Percentiles rank a stretch among this genome's conserved stretches.
Conservation (phyloP, 2,888 invertebrate genomes). For the Pollenia griseotomentosa region DNA sequence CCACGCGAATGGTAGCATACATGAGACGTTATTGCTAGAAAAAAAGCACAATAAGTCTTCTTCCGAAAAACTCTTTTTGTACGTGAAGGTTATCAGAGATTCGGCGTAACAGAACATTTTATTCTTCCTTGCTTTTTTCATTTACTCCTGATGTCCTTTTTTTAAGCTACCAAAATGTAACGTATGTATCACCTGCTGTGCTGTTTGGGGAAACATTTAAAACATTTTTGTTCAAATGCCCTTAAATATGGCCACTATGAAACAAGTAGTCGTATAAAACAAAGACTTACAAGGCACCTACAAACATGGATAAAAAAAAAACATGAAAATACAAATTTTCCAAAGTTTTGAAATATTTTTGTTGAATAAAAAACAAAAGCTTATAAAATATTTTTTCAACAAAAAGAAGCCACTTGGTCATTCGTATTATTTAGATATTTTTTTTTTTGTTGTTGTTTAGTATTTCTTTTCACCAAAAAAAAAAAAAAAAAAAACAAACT, state of each 20-base stretch:
- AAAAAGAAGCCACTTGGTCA: constrained; percentile 48
- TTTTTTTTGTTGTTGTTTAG: constrained; percentile 7
- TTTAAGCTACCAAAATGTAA: constrained; percentile 12
- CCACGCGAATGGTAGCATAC: too few species aligned
- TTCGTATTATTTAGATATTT: constrained; percentile 19
- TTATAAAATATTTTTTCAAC: constrained; percentile 17
- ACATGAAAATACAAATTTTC: constrained; percentile 7
- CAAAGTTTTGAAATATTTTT: constrained; percentile 8
- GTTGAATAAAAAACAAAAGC: constrained; percentile 9
- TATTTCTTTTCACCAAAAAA: background rate
- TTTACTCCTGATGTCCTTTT: constrained; percentile 18
- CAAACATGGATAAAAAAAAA: constrained; percentile 4
- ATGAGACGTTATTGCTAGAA: too few species aligned
- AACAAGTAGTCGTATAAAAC: constrained; percentile 12
- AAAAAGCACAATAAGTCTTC: too few species aligned
- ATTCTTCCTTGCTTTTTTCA: background rate
- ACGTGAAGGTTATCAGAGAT: too few species aligned
- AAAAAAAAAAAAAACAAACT: constrained; percentile 24
- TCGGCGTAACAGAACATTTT: too few species aligned
- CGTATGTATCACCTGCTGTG: constrained; percentile 20
- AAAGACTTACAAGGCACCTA: constrained; percentile 11
- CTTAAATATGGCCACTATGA: constrained; percentile 16
- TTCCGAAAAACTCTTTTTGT: too few species aligned
- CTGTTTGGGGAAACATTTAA: constrained; percentile 37
- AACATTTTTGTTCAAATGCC: constrained; percentile 31